Evolutionary conservation across 1,140 invertebrate genomes (phyloP).

Genomic region (Cherax destructor): DNA sequence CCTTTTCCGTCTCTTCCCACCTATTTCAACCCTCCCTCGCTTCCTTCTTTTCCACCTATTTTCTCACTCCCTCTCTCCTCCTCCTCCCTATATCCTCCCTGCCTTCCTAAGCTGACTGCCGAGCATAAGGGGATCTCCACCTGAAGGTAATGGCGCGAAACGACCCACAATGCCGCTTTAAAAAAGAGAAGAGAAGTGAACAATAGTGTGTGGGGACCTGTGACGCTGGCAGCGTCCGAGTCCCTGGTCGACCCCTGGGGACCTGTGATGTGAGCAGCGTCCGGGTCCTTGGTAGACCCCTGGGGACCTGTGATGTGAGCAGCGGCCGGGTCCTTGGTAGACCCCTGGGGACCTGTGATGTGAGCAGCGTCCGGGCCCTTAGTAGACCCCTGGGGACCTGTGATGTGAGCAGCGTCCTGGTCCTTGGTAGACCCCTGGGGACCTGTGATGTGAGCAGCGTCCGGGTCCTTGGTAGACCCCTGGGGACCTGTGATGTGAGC

Average conservation of each 20-base stretch:
- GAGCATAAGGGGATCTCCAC: constrained; percentile 66
- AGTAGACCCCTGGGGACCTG: too few relatives aligned
- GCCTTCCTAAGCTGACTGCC: constrained; percentile 47
- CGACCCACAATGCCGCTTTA: constrained; percentile 66
- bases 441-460: too few relatives aligned
- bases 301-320: too few relatives aligned
- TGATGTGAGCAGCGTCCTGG: too few relatives aligned
- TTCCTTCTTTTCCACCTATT: background rate
- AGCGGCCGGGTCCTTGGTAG: too few relatives aligned
- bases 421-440: too few relatives aligned
- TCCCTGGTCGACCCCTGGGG: background rate
- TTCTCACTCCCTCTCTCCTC: background rate
- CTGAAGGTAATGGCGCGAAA: constrained; percentile 67
- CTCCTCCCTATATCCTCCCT: background rate
- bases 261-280: too few relatives aligned
- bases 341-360: too few relatives aligned
- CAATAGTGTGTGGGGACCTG: constrained; percentile 51
- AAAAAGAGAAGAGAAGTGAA: constrained; percentile 58
- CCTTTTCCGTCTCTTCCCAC: background rate
- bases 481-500: too few relatives aligned
- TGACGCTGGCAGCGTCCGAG: constrained; percentile 33
- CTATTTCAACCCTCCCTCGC: background rate
- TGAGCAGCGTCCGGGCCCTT: too few relatives aligned
- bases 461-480: too few relatives aligned
- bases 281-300: too few relatives aligned